Evolutionary conservation across 1,140 invertebrate species (phyloP), one percentile per base, ranked within the genome.

Genomic region (Apocrypta bakeri): DNA sequence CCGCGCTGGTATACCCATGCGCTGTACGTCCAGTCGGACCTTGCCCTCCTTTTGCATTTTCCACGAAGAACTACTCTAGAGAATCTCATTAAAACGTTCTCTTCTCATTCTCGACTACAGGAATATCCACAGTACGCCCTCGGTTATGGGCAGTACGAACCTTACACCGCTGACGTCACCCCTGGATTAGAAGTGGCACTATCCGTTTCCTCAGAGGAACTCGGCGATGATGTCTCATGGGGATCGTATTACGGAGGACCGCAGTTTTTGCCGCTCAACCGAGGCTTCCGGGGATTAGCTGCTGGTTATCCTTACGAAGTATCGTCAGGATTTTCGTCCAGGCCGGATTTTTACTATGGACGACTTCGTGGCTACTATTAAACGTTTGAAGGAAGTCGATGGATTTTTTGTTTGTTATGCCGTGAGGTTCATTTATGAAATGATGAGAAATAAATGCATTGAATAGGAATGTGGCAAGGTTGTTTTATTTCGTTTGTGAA

Each of bases 101-200:
- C 21, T 56, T 56, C 21, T 56, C 21, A 6, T n/a, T 56, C 7
- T 56, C 0, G 12, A 6, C 1, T 33, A n/a, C 27, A 75, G 73
- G 42, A 61, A 4, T 75, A 75, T 75, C 40, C 73, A 21, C 42
- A 14, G 40, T 75, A 75, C 27, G 73, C 73, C 25, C 11, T 31
- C 17, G 42, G 73, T 25, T 61, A 61, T n/a, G 73, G 42, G 2
- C 14, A 9, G 9, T 75, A 75, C 21, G 48, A 29, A n/a, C 40
- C 73, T 73, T 42, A 56, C 24, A 27, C 25, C 2, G 42, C 31
- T 75, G 40, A 61, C 73, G 73, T 61, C 25, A 74, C 12, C 1
- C 21, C 25, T 9, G 68, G 25, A 69, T n/a, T n/a, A n/a, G n/a
- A n/a, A n/a, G 31, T n/a, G 48, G 17, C 21, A n/a, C 48, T n/a